Evolutionary conservation across 1,140 invertebrate species (phyloP).

Genomic region (Drosophila azteca): DNA sequence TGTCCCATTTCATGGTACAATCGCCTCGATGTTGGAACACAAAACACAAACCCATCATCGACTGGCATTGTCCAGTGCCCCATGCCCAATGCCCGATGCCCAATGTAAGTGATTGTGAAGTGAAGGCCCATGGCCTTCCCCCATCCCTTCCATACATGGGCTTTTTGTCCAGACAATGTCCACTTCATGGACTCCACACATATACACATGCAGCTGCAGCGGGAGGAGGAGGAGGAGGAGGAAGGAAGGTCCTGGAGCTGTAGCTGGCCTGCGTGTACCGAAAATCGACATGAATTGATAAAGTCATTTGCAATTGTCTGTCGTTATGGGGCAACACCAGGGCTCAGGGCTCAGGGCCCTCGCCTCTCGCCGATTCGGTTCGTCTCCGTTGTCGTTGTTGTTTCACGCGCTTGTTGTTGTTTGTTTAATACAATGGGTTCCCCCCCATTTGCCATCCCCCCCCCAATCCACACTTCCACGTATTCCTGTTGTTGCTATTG

Average conservation of each 20-base stretch:
- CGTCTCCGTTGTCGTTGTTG: conserved; percentile 49
- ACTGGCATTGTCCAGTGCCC: conserved; percentile 56
- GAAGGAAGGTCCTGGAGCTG: conserved; percentile 5
- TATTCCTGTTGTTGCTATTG: conserved; percentile 48
- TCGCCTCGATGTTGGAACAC: background rate
- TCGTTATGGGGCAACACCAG: conserved; percentile 60
- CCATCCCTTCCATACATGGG: conserved; percentile 44
- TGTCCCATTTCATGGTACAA: conserved; percentile 20
- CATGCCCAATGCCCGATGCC: conserved; percentile 28
- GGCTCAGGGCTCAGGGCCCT: conserved; percentile 9
- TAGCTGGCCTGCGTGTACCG: conserved; percentile 62
- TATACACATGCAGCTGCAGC: too few relatives aligned
- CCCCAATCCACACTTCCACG: conserved; percentile 11
- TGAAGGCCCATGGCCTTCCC: conserved; percentile 23
- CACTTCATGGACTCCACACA: conserved; percentile 53
- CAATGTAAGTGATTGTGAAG: conserved; percentile 62
- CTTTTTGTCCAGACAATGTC: conserved; percentile 72
- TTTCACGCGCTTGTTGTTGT: conserved; percentile 77
- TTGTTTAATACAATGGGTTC: conserved; percentile 64
- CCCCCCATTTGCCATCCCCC: conserved; percentile 6
- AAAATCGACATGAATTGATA: conserved; percentile 81
- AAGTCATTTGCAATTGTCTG: conserved; percentile 82
- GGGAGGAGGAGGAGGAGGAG: too few relatives aligned
- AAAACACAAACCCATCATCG: conserved; percentile 39
- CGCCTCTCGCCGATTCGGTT: conserved; percentile 15